Base-by-base conservation (phyloP, 2,113 vertebrate species). In the Echinops telfairi region DNA sequence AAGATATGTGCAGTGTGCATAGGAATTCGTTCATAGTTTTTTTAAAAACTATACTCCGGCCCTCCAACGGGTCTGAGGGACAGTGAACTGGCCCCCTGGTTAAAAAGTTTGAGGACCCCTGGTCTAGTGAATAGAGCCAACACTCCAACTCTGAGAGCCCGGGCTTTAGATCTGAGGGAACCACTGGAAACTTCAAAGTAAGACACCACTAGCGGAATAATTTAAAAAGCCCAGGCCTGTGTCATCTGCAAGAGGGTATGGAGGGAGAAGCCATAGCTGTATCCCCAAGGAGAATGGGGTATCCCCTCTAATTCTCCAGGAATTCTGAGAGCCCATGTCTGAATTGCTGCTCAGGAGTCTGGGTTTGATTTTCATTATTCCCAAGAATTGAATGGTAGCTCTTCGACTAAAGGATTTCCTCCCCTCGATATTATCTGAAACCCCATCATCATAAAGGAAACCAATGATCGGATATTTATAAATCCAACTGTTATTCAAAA, bases 261-360 rank as follows among this genome's bases (percentile, higher is more conserved):
- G 16, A 62, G 22, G 47, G 16, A 29, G n/a, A 58, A 68, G 25
- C 2, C 1, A 22, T 29, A 60, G 23, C 22, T 86, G 38, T 14
- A 53, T 12, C 9, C 47, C 47, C 47, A 10, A 53, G 47, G 47
- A 53, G 60, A 62, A 5, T 0, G 14, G 71, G 14, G 23, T 29
- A 31, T 17, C 1, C 19, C 57, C 29, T 66, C 31, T 19, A 43
- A 1, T 1, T 64, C 43, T 6, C 43, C 20, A 20, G 20, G 43
- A 47, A 88, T 75, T 80, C 38, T 83, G 43, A 92, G 79, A 83
- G 90, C 22, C 16, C 57, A 58, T 58, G 31, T 79, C 62, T 78
- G 68, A 79, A 73, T 43, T 83, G 43, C 40, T 84, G n/a, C 53
- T 94, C n/a, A 19, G 14, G 5, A 53, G 47, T 43, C 36, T 86